Conservation (phyloP, 2,797 vertebrate species). For the Mycteria americana region DNA sequence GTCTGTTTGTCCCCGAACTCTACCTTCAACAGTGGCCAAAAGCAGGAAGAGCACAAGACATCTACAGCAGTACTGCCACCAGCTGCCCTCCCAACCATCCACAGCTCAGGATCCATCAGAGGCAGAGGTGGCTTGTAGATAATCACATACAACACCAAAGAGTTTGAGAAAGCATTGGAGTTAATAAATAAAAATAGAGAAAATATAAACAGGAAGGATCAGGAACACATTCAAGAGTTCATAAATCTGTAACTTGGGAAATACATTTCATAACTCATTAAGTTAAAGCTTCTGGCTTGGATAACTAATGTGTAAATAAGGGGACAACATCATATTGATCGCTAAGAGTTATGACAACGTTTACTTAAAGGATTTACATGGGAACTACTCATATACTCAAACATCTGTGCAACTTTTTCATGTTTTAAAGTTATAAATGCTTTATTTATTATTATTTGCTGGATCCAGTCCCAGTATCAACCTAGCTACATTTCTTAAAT, state of each 20-base stretch:
- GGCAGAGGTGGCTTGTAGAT: not conserved
- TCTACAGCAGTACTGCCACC: not conserved
- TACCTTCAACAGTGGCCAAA: not conserved
- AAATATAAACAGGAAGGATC: not conserved
- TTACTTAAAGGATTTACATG: not conserved
- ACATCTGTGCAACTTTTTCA: not conserved
- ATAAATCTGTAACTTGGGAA: not conserved
- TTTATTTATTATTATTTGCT: not conserved
- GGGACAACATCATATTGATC: not conserved
- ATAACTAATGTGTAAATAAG: not conserved
- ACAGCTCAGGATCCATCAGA: not conserved
- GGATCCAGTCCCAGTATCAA: not conserved
- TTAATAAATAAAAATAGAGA: not conserved
- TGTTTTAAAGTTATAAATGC: not conserved
- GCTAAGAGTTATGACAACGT: not conserved
- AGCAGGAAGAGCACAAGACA: not conserved
- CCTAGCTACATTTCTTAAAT: not conserved
- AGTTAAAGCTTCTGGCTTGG: not conserved
- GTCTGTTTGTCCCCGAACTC: not conserved
- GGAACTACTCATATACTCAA: not conserved
- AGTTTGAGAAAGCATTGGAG: not conserved
- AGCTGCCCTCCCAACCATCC: accelerated
- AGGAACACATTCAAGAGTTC: not conserved
- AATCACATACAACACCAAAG: not conserved
- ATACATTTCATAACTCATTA: not conserved